phyloP scores from a whole-genome alignment of 2,888 invertebrate genomes.

The Therioaphis trifolii region DNA sequence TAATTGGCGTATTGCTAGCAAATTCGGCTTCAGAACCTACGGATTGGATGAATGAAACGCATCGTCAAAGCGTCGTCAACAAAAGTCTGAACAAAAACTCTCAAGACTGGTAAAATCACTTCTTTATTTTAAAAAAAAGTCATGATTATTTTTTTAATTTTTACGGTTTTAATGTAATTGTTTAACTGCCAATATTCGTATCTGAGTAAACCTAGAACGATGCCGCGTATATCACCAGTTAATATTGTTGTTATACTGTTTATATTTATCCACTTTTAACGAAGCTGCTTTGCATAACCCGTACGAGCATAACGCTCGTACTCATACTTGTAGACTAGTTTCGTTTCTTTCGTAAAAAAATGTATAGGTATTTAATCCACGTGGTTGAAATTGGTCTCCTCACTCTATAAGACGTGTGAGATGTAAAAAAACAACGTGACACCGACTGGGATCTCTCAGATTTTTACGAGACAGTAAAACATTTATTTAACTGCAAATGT shows the following conservation, averaged over 20 bases:
- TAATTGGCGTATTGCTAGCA: conserved; percentile 61
- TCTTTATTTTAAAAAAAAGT: conserved; percentile 6
- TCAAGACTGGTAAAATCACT: conserved; percentile 53
- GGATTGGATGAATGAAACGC: conserved; percentile 49
- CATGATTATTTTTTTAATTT: no score
- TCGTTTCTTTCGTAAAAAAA: neutral
- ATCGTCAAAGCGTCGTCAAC: conserved; percentile 49
- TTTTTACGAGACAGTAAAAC: conserved; percentile 30
- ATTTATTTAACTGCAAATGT: neutral
- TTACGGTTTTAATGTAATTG: neutral
- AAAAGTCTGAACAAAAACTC: conserved; percentile 54
- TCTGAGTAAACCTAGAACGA: conserved; percentile 13
- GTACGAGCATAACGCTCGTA: conserved; percentile 6
- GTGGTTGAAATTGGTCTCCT: neutral
- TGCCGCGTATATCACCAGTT: conserved; percentile 19
- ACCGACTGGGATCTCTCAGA: neutral
- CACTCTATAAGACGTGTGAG: neutral
- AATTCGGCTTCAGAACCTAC: conserved; percentile 53
- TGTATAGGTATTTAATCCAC: conserved; percentile 18
- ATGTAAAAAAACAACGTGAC: neutral
- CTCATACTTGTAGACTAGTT: conserved; percentile 16
- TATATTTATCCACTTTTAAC: conserved; percentile 28
- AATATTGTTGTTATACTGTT: conserved; percentile 17
- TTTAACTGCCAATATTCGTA: neutral
- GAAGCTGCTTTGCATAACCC: conserved; percentile 33